Conservation (phyloP, 1,140 invertebrate species). For the Drosophila nikananu region DNA sequence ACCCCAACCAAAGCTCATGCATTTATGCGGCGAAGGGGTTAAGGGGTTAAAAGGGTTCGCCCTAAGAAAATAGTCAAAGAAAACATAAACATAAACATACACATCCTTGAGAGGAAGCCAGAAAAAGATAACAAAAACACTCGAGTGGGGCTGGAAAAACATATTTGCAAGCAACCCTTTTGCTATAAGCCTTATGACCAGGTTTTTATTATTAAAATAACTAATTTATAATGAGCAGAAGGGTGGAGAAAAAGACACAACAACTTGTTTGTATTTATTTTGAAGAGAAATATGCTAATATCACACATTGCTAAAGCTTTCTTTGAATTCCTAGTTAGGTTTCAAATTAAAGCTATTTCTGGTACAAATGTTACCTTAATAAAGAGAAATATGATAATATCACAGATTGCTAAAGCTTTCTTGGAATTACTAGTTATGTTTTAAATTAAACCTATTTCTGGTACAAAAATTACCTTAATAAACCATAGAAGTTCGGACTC, state of each 20-base stretch:
- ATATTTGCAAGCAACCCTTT: conserved; percentile 6
- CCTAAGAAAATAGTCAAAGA: conserved; percentile 29
- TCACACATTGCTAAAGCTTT: neutral
- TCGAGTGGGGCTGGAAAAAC: conserved; percentile 25
- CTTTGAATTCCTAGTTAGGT: too few relatives aligned
- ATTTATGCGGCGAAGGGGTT: conserved; percentile 57
- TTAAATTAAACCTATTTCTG: too few relatives aligned
- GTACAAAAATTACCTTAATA: neutral
- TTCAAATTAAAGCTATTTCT: neutral
- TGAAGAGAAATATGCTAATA: neutral
- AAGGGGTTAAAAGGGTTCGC: conserved; percentile 12
- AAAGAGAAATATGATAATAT: too few relatives aligned
- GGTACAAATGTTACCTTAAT: too few relatives aligned
- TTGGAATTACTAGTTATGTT: too few relatives aligned
- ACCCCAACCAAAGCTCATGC: conserved; percentile 39
- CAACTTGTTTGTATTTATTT: neutral
- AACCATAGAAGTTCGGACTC: neutral
- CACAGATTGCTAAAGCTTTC: too few relatives aligned
- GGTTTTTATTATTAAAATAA: conserved; percentile 7
- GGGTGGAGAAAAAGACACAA: neutral
- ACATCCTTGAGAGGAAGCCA: neutral
- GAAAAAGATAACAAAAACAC: conserved; percentile 19
- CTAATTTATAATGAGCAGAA: neutral
- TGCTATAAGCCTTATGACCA: neutral
- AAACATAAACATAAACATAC: conserved; percentile 34